phyloP scores from a whole-genome alignment of 2,888 invertebrate species.

The Neocrepidodera transversa region DNA sequence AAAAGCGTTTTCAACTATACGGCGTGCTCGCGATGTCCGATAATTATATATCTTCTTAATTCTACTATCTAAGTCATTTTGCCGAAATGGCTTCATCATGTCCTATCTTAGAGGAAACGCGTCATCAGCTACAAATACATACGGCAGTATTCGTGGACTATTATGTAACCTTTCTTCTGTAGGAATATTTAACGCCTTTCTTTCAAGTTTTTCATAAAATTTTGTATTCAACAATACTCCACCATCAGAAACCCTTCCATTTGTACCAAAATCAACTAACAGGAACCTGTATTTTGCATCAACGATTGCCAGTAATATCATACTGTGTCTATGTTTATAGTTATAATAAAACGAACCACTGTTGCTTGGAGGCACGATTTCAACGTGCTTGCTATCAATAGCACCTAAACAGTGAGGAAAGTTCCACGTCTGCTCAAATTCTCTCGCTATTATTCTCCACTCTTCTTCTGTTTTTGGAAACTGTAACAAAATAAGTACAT shows the following conservation, averaged over 20 bases:
- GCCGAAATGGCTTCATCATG: constrained; percentile 11
- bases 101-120: constrained; percentile 15
- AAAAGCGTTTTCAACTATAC: too few relatives aligned
- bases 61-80: constrained; percentile 5
- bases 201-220: constrained; percentile 16
- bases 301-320: not conserved
- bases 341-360: too few relatives aligned
- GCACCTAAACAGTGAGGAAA: too few relatives aligned
- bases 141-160: constrained; percentile 6
- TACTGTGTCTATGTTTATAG: too few relatives aligned
- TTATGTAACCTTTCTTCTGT: not conserved
- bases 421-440: too few relatives aligned
- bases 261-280: constrained; percentile 2
- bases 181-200: constrained; percentile 2
- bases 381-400: too few relatives aligned
- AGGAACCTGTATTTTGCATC: constrained; percentile 8
- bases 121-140: constrained; percentile 19
- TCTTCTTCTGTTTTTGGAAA: too few relatives aligned
- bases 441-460: too few relatives aligned
- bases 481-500: too few relatives aligned
- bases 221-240: constrained; percentile 2
- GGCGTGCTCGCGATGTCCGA: constrained; percentile 7
- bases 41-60: constrained; percentile 4
- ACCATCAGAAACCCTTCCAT: constrained; percentile 14
- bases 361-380: too few relatives aligned